These are phyloP conservation scores for Dendrolimus kikuchii DNA, from an alignment of 1,140 invertebrate species.

Conservation along the genomic window DNA sequence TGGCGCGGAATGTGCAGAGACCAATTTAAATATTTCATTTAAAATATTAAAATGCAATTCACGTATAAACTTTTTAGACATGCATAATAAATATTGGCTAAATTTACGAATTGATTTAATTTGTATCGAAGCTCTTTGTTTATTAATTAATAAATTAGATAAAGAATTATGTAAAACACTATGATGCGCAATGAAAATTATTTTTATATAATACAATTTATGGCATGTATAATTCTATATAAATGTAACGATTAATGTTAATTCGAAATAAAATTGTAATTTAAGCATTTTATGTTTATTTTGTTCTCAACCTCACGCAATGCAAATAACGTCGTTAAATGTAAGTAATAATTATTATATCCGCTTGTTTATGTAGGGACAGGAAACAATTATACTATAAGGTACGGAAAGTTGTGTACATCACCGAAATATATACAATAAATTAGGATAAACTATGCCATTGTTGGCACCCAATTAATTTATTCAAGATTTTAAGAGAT, in stretches of 20 bases:
- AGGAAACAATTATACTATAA: slow-evolving; percentile 59
- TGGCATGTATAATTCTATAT: slow-evolving; percentile 55
- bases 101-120: too few relatives aligned
- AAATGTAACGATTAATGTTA: slow-evolving; percentile 37
- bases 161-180: slow-evolving; percentile 22
- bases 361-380: slow-evolving; percentile 50
- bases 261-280: slow-evolving; percentile 62
- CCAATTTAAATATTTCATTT: too few relatives aligned
- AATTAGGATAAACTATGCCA: too few relatives aligned
- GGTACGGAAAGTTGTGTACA: slow-evolving; percentile 21
- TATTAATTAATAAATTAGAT: slow-evolving; percentile 13
- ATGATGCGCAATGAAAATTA: slow-evolving; percentile 37
- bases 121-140: slow-evolving; percentile 6
- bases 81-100: too few relatives aligned
- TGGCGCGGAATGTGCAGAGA: too few relatives aligned
- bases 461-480: too few relatives aligned
- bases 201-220: slow-evolving; percentile 66
- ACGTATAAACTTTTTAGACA: too few relatives aligned
- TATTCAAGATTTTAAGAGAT: too few relatives aligned
- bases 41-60: too few relatives aligned
- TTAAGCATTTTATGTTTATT: slow-evolving; percentile 42
- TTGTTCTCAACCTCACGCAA: slow-evolving; percentile 10
- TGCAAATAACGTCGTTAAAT: slow-evolving; percentile 19
- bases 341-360: slow-evolving; percentile 50
- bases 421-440: too few relatives aligned